Conservation (phyloP, 2,113 vertebrate species). For the Pipra filicauda region DNA sequence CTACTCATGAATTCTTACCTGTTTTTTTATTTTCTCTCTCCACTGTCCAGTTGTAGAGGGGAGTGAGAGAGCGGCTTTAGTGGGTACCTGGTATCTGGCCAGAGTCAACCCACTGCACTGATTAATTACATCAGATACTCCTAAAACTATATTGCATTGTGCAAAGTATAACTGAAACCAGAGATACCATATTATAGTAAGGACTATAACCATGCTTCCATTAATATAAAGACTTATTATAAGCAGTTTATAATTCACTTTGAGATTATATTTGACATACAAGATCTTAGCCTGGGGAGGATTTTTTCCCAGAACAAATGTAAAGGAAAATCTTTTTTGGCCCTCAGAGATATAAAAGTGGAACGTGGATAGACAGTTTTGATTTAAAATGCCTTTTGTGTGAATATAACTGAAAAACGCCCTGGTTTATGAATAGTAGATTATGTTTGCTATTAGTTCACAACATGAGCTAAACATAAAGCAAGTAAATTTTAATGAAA, state of each 20-base stretch:
- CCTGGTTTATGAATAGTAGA: not conserved
- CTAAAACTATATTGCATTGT: slow-evolving; percentile 27
- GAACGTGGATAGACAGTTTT: not conserved
- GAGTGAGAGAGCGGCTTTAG: too few species aligned
- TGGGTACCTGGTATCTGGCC: too few species aligned
- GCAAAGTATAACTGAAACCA: slow-evolving; percentile 52
- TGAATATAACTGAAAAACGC: not conserved
- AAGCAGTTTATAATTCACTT: slow-evolving; percentile 22
- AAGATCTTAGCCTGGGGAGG: slow-evolving; percentile 9
- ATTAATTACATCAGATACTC: slow-evolving; percentile 46
- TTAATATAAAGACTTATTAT: slow-evolving; percentile 50
- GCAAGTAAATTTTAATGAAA: not conserved
- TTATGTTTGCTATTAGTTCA: not conserved
- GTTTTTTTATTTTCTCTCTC: too few species aligned
- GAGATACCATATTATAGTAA: slow-evolving; percentile 20
- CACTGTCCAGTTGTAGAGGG: too few species aligned
- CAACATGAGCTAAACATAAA: not conserved
- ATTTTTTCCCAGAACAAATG: slow-evolving; percentile 3
- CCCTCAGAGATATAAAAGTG: not conserved
- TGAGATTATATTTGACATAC: slow-evolving; percentile 19
- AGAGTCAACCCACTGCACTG: not conserved
- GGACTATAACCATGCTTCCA: slow-evolving; percentile 6
- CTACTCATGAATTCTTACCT: too few species aligned
- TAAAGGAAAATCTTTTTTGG: slow-evolving; percentile 5
- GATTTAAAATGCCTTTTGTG: slow-evolving; percentile 1